A percentile compares a stretch with the other conserved stretches of the same genome.
phyloP scores from a whole-genome alignment of 2,888 invertebrate genomes.

The Drosophila mulleri region DNA sequence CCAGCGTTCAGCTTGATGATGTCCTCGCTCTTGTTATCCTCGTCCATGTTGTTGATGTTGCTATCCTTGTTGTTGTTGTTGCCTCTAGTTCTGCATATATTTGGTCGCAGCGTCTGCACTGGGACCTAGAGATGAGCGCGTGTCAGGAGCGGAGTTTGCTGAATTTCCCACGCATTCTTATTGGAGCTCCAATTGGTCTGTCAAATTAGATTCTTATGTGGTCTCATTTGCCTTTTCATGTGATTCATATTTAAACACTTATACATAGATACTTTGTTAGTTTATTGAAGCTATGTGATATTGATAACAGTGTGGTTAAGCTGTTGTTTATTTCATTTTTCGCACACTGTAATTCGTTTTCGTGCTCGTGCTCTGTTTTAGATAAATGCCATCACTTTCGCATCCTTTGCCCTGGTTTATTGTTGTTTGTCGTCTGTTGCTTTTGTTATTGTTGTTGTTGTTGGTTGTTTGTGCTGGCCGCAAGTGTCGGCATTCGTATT shows the following conservation, averaged over 20 bases:
- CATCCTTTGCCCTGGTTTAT: neutral
- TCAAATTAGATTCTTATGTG: neutral
- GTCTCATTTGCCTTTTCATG: too few species aligned
- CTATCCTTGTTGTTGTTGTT: conserved; percentile 4
- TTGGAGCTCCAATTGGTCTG: neutral
- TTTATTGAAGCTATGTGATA: too few species aligned
- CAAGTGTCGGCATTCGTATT: conserved; percentile 76
- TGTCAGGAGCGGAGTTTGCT: neutral
- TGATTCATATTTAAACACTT: too few species aligned
- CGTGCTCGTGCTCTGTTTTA: neutral
- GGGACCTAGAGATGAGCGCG: conserved; percentile 9
- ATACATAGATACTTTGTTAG: too few species aligned
- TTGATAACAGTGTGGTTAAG: too few species aligned
- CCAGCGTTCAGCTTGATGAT: conserved; percentile 32
- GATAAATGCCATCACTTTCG: conserved; percentile 2
- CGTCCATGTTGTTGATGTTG: conserved; percentile 11
- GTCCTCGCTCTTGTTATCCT: conserved; percentile 24
- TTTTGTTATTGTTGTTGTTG: conserved; percentile 29
- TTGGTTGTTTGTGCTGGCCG: conserved; percentile 65
- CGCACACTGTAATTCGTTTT: neutral
- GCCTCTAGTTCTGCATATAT: conserved; percentile 22
- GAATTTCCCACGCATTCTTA: neutral
- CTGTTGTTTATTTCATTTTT: neutral
- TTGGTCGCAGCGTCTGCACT: conserved; percentile 47
- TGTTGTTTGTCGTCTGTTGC: conserved; percentile 9